phyloP scores from a whole-genome alignment of 2,113 vertebrate species.

The Tragulus kanchil region DNA sequence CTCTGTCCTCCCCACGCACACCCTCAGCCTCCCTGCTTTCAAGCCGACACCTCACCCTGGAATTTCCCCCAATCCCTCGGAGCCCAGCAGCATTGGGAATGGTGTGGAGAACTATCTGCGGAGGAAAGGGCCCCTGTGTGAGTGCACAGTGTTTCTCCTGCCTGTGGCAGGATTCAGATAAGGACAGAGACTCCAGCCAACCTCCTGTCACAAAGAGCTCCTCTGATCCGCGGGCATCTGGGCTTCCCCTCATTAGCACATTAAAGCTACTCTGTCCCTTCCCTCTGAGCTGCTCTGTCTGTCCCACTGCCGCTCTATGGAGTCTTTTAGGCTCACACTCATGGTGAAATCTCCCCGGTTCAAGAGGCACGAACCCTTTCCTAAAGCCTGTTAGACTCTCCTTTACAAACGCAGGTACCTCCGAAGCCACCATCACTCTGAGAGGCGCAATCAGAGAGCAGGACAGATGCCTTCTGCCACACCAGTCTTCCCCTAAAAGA shows the following conservation, averaged over 20 bases:
- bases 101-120: slow-evolving; percentile 78
- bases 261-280: slow-evolving; percentile 90
- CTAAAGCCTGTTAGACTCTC: slow-evolving; percentile 77
- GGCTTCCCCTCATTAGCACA: slow-evolving; percentile 90
- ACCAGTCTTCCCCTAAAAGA: neutral
- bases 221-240: slow-evolving; percentile 88
- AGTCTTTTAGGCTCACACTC: slow-evolving; percentile 85
- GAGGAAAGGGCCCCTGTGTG: slow-evolving; percentile 84
- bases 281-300: slow-evolving; percentile 89
- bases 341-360: slow-evolving; percentile 85
- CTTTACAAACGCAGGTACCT: slow-evolving; percentile 59
- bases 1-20: neutral
- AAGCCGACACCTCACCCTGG: neutral
- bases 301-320: slow-evolving; percentile 83
- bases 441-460: slow-evolving; percentile 32
- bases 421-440: neutral
- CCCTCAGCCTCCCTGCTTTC: neutral
- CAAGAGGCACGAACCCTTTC: slow-evolving; percentile 88
- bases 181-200: slow-evolving; percentile 88
- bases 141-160: slow-evolving; percentile 86
- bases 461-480: slow-evolving; percentile 3
- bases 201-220: slow-evolving; percentile 88
- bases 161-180: slow-evolving; percentile 76
- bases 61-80: neutral
- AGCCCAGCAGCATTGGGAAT: slow-evolving; percentile 74